Base-by-base conservation (phyloP, 2,113 vertebrate species). In the Neodon shergylaensis region DNA sequence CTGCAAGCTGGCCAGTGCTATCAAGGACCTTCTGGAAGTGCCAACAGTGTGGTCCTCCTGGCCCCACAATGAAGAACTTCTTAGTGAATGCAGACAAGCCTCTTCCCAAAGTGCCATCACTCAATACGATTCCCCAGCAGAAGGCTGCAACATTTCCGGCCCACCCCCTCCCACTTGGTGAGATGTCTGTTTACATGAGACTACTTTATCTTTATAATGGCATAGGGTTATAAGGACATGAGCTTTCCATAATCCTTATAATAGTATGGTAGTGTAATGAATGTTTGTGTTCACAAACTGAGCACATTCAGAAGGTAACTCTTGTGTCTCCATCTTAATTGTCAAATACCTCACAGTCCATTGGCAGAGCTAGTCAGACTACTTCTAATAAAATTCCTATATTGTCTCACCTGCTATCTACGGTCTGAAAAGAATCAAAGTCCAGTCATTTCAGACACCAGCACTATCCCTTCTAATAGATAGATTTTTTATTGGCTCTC, bases 41-140 rank as follows among this genome's bases (percentile, higher is more conserved):
- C 26, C 58, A 65, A 31, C 24, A 63, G 14, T 65, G 26, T 16
- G 2, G 19, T 65, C 1, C 8, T 19, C 24, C 81, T 24, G 39
- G 7, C 12, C 42, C 26, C 42, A 47, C 44, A 77, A 14, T 63
- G 54, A 83, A 83, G 13, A 24, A 63, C n/a, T 63, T 28, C 24
- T n/a, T 42, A 10, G 4, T 6, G 1, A 24, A 63, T 83, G 2
- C n/a, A 28, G 54, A 1, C 24, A 19, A 16, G 36, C 3, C 8
- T 83, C 1, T 3, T 63, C 42, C 12, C 2, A 28, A 28, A 47
- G 24, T 28, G 5, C 24, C 24, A 36, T 26, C 3, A 42, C n/a
- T 63, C 54, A 83, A 17, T 3, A 28, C n/a, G 7, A 28, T 61
- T 63, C 13, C 52, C n/a, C n/a, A 17, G 24, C 22, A 16, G 52